Evolutionary conservation across 2,888 invertebrate genomes (phyloP), one percentile per base, ranked within the genome.

Genomic region (Lasioglossum pauxillum): DNA sequence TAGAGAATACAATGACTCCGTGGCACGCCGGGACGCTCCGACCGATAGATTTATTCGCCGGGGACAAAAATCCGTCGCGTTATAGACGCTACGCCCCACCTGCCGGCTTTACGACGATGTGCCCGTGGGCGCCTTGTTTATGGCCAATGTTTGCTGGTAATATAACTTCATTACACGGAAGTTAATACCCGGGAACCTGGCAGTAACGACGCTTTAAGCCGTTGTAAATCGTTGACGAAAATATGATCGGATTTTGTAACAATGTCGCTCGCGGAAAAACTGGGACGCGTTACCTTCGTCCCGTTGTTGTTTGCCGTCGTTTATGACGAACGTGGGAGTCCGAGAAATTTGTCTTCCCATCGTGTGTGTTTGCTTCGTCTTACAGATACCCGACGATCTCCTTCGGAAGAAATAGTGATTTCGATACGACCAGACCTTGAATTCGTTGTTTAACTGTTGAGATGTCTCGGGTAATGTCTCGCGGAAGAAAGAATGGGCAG

Each of bases 61-160:
- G 23, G 71, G 38, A 23, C 64, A 49, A 67, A 46, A 57, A 78
- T 64, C 76, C 46, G 77, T 83, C 89, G 88, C 89, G 84, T 87
- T 86, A 86, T 81, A 71, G 85, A 88, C 74, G 82, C 73, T 75
- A 69, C 75, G 53, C 49, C 27, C 46, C 72, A 71, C 78, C 60
- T 71, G 71, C 74, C 79, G 83, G 78, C 90, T 94, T 94, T 93
- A 93, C 93, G 93, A 93, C 91, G 90, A 91, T 92, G 90, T 91
- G 85, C 85, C 89, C 89, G 90, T 92, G 89, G 90, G 88, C 91
- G 90, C 84, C 87, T 92, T 93, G 88, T 94, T 94, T 94, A 93
- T 91, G 90, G 90, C 83, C 91, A 87, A 93, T 93, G 91, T 93
- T 93, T 88, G 87, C 84, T 84, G 90, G 90, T 90, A 89, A 89